Evolutionary conservation across 2,113 vertebrate genomes (phyloP), one percentile per base, ranked within the genome.

Genomic region (Dasyornis broadbenti): DNA sequence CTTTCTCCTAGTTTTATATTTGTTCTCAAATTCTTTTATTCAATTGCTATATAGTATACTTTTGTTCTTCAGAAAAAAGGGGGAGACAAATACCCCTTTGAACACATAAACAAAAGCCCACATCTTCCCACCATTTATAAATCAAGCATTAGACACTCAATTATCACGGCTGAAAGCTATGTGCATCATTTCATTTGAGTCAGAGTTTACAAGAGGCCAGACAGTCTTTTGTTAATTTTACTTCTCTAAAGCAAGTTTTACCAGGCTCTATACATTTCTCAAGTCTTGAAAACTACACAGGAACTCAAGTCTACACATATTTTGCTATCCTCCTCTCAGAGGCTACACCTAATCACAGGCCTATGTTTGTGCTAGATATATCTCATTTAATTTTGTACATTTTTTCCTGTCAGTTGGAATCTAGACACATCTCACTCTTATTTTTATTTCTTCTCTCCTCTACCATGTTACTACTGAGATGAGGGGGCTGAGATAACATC

Each of bases 391-490:
- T 59, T 91, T 73, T 26, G 6, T 26, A 70, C 18, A 4, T 35
- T 26, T 50, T 64, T 78, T 44, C 4, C 17, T 35, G 8, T 39
- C 39, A 22, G 8, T 20, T 53, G 47, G 19, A 10, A 94, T 83
- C 54, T 70, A 89, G 45, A 66, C 9, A 61, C 37, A 68, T 76
- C 12, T 23, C 31, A 54, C 21, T 86, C 61, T 31, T 50, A n/a
- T 53, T 91, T 92, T 71, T 49, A 54, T 63, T 92, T 88, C 35
- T 69, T 79, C 56, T 80, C 39, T 54, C 31, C 54, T 79, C 61
- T 11, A 17, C 39, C 65, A 47, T 13, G 35, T 52, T 57, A 26
- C 56, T 54, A 50, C 42, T 40, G 24, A 88, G 59, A 15, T 80
- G 75, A 87, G 50, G 27, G 31, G 57, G 54, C 26, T 85, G 52